Evolutionary conservation across 2,113 vertebrate species (phyloP), one percentile per base, ranked within the genome.

Genomic region (Xiphophorus hellerii): DNA sequence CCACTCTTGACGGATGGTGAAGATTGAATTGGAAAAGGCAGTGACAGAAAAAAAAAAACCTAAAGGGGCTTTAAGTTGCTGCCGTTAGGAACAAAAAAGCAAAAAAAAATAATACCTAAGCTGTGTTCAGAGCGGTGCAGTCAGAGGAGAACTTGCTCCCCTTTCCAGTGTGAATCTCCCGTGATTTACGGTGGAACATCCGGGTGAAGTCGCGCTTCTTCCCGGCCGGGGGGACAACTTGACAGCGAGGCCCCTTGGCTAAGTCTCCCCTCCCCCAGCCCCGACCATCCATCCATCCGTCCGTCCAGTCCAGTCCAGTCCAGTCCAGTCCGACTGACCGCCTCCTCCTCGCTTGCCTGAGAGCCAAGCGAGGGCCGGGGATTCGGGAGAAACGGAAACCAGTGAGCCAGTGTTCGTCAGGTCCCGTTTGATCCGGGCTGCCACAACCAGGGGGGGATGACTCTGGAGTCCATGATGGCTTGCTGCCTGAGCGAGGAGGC

Each of bases 401-500:
- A 83, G 8, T 71, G 88, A 81, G 73, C 76, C 72, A 84, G 84
- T 67, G 84, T 81, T 79, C 20, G 71, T 83, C 80, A 70, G 84
- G 90, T 90, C 86, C 92, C 84, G 90, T 90, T 74, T 77, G 73
- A 90, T 92, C 91, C 91, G 92, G 95, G 92, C 92, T 87, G 89
- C 80, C 86, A 66, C 87, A 77, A 89, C 62, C 86, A 75, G 92
- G 89, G 93, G 28, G 94, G 94, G 95, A 97, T 97, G 96, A 97
- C 96, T 95, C 93, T 96, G 91, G 96, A 97, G 93, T 98, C 97
- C 94, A 97, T 98, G 96, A 98, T 98, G 97, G 97, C 97, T 93
- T 98, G 97, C 93, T 98, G 97, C 96, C 96, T 98, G 93, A 98
- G 97, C 93, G 97, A 98, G 90, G 97, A 98, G 96, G 97, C 96